A percentile compares a stretch with the other conserved stretches of the same genome.
Conservation (phyloP, 2,113 vertebrate species). For the Myxocyprinus asiaticus region DNA sequence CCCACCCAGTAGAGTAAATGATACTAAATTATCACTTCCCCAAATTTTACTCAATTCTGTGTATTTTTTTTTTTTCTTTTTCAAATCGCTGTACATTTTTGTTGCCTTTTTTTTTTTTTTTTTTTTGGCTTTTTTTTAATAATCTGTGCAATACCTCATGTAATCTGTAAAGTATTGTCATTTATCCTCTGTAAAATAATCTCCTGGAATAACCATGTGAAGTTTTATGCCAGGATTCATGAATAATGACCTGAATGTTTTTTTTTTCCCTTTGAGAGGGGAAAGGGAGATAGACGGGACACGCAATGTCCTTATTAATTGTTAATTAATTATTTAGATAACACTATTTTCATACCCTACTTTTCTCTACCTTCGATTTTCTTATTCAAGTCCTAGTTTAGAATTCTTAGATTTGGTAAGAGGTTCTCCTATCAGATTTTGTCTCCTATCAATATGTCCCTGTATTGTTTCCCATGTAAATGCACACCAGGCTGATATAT, state of each 20-base stretch:
- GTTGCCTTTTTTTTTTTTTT: conserved; percentile 80
- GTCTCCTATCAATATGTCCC: conserved; percentile 60
- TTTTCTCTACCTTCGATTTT: conserved; percentile 89
- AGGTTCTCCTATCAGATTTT: conserved; percentile 80
- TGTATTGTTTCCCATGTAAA: conserved; percentile 73
- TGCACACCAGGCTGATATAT: conserved; percentile 73
- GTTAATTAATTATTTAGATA: conserved; percentile 81
- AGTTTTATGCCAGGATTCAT: conserved; percentile 78
- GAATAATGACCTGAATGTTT: conserved; percentile 79
- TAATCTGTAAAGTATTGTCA: conserved; percentile 88
- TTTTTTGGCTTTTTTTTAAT: conserved; percentile 80
- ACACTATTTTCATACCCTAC: conserved; percentile 94
- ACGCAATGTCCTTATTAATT: conserved; percentile 80
- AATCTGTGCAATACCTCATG: conserved; percentile 99
- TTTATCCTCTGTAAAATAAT: conserved; percentile 79
- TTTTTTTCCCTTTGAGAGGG: conserved; percentile 72
- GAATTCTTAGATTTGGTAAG: conserved; percentile 83
- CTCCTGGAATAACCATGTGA: conserved; percentile 79
- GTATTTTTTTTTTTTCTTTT: conserved; percentile 93
- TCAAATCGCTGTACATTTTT: conserved; percentile 97
- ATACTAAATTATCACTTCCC: conserved; percentile 84
- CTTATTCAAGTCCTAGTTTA: conserved; percentile 88
- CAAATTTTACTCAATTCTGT: conserved; percentile 86
- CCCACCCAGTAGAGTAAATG: conserved; percentile 71
- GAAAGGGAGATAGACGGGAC: conserved; percentile 77